Base-by-base conservation (phyloP, 2,113 vertebrate genomes). In the Saccopteryx bilineata region DNA sequence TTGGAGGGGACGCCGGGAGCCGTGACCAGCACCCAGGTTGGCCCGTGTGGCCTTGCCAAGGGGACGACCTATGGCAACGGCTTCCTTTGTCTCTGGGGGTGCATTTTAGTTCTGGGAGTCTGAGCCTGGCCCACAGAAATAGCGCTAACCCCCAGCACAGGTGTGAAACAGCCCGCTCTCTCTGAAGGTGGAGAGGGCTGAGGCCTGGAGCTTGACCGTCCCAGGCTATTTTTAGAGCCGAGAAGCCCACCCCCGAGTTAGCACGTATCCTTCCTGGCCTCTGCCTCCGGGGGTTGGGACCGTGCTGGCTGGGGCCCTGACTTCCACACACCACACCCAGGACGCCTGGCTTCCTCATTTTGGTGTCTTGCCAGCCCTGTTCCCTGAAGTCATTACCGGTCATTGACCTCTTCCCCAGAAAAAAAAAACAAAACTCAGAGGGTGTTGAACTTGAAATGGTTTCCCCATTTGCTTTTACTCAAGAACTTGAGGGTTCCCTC, bases 321-420 rank as follows among this genome's bases (percentile, higher is more conserved):
- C 76, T 83, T 58, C 23, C 5, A n/a, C 23, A 33, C n/a, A 2
- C 17, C 46, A 26, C 19, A 5, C 23, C 71, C n/a, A 1, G 18
- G 48, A 31, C 0, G 12, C 26, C 28, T 0, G 5, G 39, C 95
- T 96, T 97, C 96, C 96, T 90, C 72, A 46, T 95, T 83, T 39
- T 96, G 63, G 56, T 81, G 56, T 82, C 91, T 87, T 92, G 90
- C 93, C 95, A 74, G 97, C 86, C 0, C 5, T n/a, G 87, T 90
- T 87, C 1, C 88, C 69, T 0, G 4, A 63, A 96, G 98, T 97
- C 21, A 98, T 52, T 97, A 78, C 83, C 0, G 92, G 98, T 93
- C 98, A 97, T 0, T 97, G 98, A 96, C 95, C 96, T 97, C 50
- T 69, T 82, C 91, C 63, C 12, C 2, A 93, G 92, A 96, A 21